Conservation (phyloP, 2,797 vertebrate species). For the Falco biarmicus region DNA sequence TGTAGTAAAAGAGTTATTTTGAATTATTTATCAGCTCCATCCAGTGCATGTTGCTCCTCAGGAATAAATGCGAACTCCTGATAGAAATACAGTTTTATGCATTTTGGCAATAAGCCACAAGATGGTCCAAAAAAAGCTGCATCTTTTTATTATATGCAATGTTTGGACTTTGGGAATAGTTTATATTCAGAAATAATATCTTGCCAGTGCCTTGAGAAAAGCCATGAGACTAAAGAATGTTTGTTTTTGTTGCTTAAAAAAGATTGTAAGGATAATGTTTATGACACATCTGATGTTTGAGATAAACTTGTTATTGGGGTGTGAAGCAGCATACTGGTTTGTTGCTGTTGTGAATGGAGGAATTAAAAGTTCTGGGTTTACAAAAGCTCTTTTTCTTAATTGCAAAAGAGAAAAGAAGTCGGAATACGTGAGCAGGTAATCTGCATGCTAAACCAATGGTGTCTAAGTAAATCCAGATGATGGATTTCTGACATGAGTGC, state of each 20-base stretch:
- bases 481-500: background rate
- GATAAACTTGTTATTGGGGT: background rate
- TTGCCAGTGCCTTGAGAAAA: conserved; percentile 21
- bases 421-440: background rate
- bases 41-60: conserved; percentile 9
- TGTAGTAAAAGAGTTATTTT: background rate
- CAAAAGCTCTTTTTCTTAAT: background rate
- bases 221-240: conserved; percentile 8
- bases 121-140: conserved; percentile 7
- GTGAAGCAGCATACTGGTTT: background rate
- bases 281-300: background rate
- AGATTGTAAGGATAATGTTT: background rate
- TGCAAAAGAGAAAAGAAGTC: background rate
- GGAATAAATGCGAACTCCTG: conserved; percentile 26
- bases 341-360: background rate
- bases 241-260: conserved; percentile 2
- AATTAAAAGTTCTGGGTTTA: background rate
- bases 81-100: conserved; percentile 14
- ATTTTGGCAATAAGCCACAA: conserved; percentile 29
- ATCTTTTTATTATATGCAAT: background rate
- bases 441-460: background rate
- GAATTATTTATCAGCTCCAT: conserved; percentile 43
- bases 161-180: background rate
- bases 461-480: background rate
- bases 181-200: conserved; percentile 10